phyloP scores from a whole-genome alignment of 2,888 invertebrate species.

The Melikaiella ostensackeni region DNA sequence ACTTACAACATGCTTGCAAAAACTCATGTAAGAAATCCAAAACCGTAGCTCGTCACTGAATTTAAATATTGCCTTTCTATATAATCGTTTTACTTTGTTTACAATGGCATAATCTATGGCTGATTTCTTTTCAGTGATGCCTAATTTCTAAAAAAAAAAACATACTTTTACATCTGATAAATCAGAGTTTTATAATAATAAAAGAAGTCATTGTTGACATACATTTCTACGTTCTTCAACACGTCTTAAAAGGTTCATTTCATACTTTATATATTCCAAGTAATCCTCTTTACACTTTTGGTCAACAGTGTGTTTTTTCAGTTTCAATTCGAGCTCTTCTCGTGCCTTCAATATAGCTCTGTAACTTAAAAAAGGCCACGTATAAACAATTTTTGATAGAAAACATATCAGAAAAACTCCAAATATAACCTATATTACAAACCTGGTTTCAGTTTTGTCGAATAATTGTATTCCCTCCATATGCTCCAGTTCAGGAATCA shows the following conservation, averaged over 20 bases:
- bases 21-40: slow-evolving; percentile 89
- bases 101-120: slow-evolving; percentile 85
- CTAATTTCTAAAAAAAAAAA: slow-evolving; percentile 71
- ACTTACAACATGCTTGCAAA: slow-evolving; percentile 84
- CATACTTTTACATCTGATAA: slow-evolving; percentile 13
- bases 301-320: slow-evolving; percentile 79
- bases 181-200: not conserved
- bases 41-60: slow-evolving; percentile 86
- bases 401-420: not conserved
- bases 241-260: slow-evolving; percentile 83
- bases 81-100: slow-evolving; percentile 85
- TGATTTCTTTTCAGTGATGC: slow-evolving; percentile 81
- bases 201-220: slow-evolving; percentile 45
- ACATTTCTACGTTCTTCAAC: slow-evolving; percentile 82
- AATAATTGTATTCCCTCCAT: slow-evolving; percentile 86
- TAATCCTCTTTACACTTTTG: slow-evolving; percentile 85
- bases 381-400: not conserved
- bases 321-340: slow-evolving; percentile 85
- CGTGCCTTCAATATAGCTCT: slow-evolving; percentile 80
- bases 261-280: slow-evolving; percentile 85
- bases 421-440: slow-evolving; percentile 58
- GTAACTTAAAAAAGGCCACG: not conserved
- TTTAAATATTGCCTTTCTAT: slow-evolving; percentile 83
- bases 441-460: slow-evolving; percentile 85
- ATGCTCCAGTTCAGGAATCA: slow-evolving; percentile 89